These are phyloP conservation scores for Adela reaumurella DNA, from an alignment of 2,888 invertebrate species.

Conservation along the genomic window DNA sequence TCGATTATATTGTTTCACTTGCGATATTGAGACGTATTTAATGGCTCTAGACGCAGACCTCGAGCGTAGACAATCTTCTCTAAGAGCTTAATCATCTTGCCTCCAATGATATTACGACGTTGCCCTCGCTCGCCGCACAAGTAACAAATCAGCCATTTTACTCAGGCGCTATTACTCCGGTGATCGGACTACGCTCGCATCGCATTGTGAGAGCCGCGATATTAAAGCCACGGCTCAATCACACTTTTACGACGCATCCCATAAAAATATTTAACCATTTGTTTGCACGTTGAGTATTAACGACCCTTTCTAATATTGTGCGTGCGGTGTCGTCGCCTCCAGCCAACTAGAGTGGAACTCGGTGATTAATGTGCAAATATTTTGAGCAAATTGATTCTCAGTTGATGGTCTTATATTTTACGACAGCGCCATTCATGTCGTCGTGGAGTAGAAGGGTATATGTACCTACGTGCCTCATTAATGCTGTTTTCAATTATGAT, in stretches of 20 bases:
- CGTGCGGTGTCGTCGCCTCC: neutral
- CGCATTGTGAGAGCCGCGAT: neutral
- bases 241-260: constrained; percentile 44
- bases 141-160: neutral
- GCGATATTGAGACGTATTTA: too few species aligned
- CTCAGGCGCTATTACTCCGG: neutral
- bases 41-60: neutral
- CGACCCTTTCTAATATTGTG: constrained; percentile 15
- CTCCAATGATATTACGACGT: neutral
- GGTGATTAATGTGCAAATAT: neutral
- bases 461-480: too few species aligned
- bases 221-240: constrained; percentile 27
- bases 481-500: too few species aligned
- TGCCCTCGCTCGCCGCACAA: neutral
- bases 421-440: too few species aligned
- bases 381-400: neutral
- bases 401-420: neutral
- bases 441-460: too few species aligned
- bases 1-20: too few species aligned
- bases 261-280: constrained; percentile 55
- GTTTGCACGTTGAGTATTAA: constrained; percentile 48
- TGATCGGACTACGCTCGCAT: neutral
- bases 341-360: neutral
- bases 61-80: neutral
- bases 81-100: neutral